Evolutionary conservation across 1,140 invertebrate genomes (phyloP).

Genomic region (Anastatus disparis): DNA sequence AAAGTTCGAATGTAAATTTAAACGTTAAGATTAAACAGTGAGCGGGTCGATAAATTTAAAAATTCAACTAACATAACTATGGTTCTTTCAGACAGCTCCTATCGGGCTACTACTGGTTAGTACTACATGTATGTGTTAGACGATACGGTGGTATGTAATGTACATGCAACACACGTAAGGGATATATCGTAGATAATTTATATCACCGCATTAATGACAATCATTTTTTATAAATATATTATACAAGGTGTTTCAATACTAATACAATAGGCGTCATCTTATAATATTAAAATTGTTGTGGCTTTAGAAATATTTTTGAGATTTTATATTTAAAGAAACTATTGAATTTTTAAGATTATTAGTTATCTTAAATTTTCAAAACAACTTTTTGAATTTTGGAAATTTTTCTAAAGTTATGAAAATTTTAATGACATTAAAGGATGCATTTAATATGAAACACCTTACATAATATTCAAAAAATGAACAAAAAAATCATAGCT

Average conservation of each 20-base stretch:
- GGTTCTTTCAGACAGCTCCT: constrained; percentile 74
- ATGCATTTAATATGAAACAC: no score
- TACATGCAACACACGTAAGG: constrained; percentile 31
- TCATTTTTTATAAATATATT: not conserved
- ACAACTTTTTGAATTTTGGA: constrained; percentile 28
- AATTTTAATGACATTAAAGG: no score
- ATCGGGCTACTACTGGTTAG: constrained; percentile 80
- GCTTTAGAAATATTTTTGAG: not conserved
- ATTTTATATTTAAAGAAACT: not conserved
- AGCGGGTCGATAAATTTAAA: not conserved
- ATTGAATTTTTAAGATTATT: no score
- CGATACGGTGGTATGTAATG: constrained; percentile 47
- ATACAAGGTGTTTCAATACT: not conserved
- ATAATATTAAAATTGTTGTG: no score
- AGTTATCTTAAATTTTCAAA: not conserved
- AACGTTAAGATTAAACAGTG: not conserved
- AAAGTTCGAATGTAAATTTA: no score
- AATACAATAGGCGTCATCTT: no score
- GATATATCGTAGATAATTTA: constrained; percentile 23
- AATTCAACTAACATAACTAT: constrained; percentile 60
- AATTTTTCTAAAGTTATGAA: no score
- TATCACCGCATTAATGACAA: constrained; percentile 9
- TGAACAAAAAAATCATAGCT: no score
- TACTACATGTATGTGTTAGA: constrained; percentile 60
- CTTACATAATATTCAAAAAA: no score